phyloP scores from a whole-genome alignment of 2,113 vertebrate species.

The Rutilus rutilus region DNA sequence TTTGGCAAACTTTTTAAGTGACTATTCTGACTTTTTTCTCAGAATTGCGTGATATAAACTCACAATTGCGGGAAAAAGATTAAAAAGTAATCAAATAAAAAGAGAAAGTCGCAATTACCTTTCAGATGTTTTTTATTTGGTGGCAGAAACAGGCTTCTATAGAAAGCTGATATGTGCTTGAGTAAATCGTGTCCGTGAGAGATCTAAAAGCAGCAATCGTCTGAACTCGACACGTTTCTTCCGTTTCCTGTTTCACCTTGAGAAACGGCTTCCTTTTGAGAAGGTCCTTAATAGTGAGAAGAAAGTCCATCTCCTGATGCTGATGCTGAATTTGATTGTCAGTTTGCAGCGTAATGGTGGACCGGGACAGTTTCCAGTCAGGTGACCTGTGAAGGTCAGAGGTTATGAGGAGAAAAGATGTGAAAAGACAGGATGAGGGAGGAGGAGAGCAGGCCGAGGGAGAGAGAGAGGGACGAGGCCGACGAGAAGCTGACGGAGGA shows the following conservation, averaged over 20 bases:
- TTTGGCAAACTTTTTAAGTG: no score
- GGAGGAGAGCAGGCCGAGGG: slow-evolving; percentile 62
- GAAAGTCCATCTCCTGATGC: background rate
- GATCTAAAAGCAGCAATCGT: slow-evolving; percentile 14
- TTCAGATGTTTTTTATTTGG: no score
- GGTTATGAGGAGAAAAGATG: slow-evolving; percentile 1
- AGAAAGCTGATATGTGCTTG: slow-evolving; percentile 6
- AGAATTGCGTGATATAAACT: no score
- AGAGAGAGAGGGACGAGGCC: slow-evolving; percentile 53
- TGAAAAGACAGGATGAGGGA: slow-evolving; percentile 41
- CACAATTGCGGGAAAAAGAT: no score
- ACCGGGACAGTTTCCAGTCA: no score
- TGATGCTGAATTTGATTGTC: slow-evolving; percentile 29
- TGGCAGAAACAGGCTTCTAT: no score
- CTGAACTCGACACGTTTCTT: no score
- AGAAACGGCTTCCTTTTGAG: background rate
- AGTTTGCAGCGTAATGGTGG: background rate
- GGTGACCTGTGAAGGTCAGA: slow-evolving; percentile 20
- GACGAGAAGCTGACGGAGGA: slow-evolving; percentile 80
- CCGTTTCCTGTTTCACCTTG: no score
- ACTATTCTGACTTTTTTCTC: no score
- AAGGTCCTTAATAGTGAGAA: background rate
- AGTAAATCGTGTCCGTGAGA: background rate
- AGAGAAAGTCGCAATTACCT: no score
- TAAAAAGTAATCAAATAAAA: no score